These are phyloP conservation scores for Seladonia tumulorum DNA, from an alignment of 2,888 invertebrate species.

Conservation along the genomic window DNA sequence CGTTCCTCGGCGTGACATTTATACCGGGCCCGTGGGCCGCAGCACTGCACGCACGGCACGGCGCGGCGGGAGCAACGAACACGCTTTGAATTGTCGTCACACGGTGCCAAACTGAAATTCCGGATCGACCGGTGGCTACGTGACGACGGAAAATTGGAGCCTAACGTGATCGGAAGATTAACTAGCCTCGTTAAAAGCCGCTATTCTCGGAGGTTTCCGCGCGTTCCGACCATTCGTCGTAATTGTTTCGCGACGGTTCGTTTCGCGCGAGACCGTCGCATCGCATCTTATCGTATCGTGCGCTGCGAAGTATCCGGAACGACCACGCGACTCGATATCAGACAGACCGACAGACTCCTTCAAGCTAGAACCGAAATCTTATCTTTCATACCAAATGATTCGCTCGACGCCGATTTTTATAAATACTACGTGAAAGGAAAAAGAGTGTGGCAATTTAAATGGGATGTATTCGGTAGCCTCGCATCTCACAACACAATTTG, in stretches of 20 bases:
- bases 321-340: background rate
- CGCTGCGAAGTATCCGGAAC: background rate
- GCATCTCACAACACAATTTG: no score
- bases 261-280: slow-evolving; percentile 7
- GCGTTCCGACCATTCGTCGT: slow-evolving; percentile 14
- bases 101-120: slow-evolving; percentile 62
- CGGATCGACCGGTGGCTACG: slow-evolving; percentile 46
- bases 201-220: slow-evolving; percentile 56
- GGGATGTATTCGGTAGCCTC: no score
- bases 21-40: slow-evolving; percentile 13
- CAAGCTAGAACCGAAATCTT: background rate
- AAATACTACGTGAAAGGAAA: no score
- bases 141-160: slow-evolving; percentile 65
- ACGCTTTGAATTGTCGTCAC: slow-evolving; percentile 28
- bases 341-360: background rate
- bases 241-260: slow-evolving; percentile 30
- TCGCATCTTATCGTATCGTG: background rate
- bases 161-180: slow-evolving; percentile 60
- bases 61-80: slow-evolving; percentile 5
- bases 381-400: background rate
- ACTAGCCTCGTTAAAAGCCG: slow-evolving; percentile 59
- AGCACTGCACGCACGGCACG: background rate
- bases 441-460: no score
- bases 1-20: slow-evolving; percentile 43
- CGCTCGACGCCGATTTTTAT: no score